Evolutionary conservation across 2,797 vertebrate species (phyloP).

Genomic region (Podarcis siculus): DNA sequence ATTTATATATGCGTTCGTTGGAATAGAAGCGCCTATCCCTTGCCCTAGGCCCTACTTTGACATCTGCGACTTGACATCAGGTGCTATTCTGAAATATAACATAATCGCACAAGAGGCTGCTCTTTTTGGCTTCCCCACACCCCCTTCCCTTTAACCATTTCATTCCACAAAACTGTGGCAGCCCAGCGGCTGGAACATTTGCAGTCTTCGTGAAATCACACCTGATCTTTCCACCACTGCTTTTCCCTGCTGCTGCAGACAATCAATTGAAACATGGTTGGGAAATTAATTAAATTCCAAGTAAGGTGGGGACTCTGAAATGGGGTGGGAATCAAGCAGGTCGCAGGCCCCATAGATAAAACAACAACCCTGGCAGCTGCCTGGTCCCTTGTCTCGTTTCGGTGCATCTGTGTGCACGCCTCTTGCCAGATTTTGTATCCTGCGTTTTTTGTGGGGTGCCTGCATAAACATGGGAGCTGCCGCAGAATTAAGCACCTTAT

Average conservation of each 20-base stretch:
- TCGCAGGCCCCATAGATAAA: not conserved
- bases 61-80: conserved; percentile 40
- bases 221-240: not conserved
- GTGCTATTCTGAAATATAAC: conserved; percentile 38
- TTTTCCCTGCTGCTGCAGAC: not conserved
- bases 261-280: not conserved
- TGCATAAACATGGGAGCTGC: not conserved
- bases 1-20: conserved; percentile 60
- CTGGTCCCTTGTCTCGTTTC: not conserved
- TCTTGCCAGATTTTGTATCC: not conserved
- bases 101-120: conserved; percentile 38
- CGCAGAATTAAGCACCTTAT: not conserved
- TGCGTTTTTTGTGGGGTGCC: not conserved
- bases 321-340: not conserved
- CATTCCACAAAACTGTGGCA: not conserved
- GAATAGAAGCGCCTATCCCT: conserved; percentile 66
- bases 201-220: not conserved
- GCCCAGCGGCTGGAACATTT: not conserved
- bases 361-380: not conserved
- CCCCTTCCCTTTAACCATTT: conserved; percentile 22
- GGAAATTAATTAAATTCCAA: not conserved
- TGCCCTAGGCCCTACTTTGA: conserved; percentile 59
- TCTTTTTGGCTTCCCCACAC: not conserved
- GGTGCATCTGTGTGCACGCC: not conserved
- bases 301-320: not conserved